Conservation (phyloP, 2,888 invertebrate genomes). For the Salpingus planirostris region DNA sequence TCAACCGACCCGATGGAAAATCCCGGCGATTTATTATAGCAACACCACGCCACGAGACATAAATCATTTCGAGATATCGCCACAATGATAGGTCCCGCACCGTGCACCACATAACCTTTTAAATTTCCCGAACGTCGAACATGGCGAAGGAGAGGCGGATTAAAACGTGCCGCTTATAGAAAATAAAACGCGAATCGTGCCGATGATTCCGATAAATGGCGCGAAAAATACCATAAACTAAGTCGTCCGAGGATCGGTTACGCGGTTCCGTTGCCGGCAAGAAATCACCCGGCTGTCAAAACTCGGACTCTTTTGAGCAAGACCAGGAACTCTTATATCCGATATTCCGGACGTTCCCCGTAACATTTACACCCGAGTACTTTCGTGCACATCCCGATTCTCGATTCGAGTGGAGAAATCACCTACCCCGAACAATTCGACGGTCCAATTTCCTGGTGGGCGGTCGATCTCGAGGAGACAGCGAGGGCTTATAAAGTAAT, state of each 20-base stretch:
- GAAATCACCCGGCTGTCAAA: slow-evolving; percentile 30
- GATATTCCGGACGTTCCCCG: too few relatives aligned
- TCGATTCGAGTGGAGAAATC: too few relatives aligned
- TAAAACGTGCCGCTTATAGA: too few relatives aligned
- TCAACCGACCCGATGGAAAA: slow-evolving; percentile 23
- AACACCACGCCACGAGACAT: slow-evolving; percentile 33
- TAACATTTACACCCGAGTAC: too few relatives aligned
- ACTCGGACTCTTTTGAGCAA: slow-evolving; percentile 22
- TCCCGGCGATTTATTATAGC: slow-evolving; percentile 27
- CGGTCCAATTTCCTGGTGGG: too few relatives aligned
- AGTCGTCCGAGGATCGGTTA: slow-evolving; percentile 19
- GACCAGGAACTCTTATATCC: too few relatives aligned
- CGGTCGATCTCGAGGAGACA: too few relatives aligned
- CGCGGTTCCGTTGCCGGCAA: slow-evolving; percentile 24
- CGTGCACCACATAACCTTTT: slow-evolving; percentile 8
- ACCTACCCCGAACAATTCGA: too few relatives aligned
- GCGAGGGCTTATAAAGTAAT: too few relatives aligned
- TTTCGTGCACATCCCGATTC: too few relatives aligned
- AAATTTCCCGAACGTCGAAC: slow-evolving; percentile 10
- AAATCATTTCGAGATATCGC: slow-evolving; percentile 38
- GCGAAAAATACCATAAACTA: slow-evolving; percentile 27
- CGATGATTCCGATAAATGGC: slow-evolving; percentile 24
- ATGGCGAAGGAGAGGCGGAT: slow-evolving; percentile 3
- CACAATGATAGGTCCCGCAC: slow-evolving; percentile 23
- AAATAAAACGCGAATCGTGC: too few relatives aligned